Conservation (phyloP, 1,140 invertebrate species). For the Bradysia coprophila region DNA sequence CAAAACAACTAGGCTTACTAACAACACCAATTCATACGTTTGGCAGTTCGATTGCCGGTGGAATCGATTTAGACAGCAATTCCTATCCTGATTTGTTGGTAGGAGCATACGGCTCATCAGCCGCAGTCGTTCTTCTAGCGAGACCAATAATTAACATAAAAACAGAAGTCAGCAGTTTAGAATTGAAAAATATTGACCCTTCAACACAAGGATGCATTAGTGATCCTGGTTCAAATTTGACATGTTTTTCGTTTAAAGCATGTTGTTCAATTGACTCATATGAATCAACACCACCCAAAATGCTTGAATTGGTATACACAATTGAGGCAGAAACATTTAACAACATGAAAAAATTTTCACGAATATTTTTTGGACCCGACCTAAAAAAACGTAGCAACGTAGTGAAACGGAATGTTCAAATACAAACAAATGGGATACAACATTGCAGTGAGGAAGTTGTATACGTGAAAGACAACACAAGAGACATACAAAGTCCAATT, state of each 20-base stretch:
- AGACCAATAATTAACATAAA: conserved; percentile 75
- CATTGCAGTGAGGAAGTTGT: conserved; percentile 55
- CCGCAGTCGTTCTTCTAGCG: conserved; percentile 42
- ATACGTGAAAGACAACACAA: conserved; percentile 66
- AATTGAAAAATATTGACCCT: conserved; percentile 62
- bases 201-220: conserved; percentile 46
- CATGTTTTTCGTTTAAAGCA: conserved; percentile 75
- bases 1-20: conserved; percentile 17
- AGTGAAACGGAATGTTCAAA: conserved; percentile 32
- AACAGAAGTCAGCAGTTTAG: conserved; percentile 34
- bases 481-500: conserved; percentile 70
- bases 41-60: conserved; percentile 77
- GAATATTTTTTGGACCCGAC: conserved; percentile 50
- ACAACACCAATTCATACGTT: conserved; percentile 46
- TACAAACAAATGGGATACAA: conserved; percentile 28
- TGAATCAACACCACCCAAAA: conserved; percentile 26
- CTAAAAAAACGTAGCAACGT: conserved; percentile 32
- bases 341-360: conserved; percentile 57
- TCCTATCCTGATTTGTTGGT: conserved; percentile 81
- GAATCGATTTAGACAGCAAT: conserved; percentile 78
- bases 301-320: conserved; percentile 43
- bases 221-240: conserved; percentile 43
- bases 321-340: conserved; percentile 72
- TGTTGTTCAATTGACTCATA: conserved; percentile 63
- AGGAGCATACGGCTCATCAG: conserved; percentile 47